Percentiles rank a stretch among this genome's conserved stretches.
Evolutionary conservation across 2,113 vertebrate species (phyloP).

Genomic region (Eidolon helvum): DNA sequence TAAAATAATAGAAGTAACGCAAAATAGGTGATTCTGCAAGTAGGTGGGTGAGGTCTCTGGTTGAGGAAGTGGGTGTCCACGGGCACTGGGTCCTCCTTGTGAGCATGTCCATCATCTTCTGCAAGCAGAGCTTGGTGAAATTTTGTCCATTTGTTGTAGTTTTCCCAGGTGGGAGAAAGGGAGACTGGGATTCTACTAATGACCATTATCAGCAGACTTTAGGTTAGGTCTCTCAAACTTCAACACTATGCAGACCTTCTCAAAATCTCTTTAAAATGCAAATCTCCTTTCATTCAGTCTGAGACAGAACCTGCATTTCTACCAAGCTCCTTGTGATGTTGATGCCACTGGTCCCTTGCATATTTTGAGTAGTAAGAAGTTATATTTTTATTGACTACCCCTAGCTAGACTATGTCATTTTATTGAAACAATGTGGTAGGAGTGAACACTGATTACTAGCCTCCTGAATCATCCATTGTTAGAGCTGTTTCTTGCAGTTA

Average conservation of each 20-base stretch:
- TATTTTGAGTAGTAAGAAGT: background rate
- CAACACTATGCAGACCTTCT: background rate
- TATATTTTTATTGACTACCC: background rate
- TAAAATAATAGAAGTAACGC: background rate
- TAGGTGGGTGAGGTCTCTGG: background rate
- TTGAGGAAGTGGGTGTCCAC: background rate
- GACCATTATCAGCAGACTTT: background rate
- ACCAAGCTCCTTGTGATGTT: background rate
- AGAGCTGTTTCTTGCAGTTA: conserved; percentile 15
- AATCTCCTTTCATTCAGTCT: background rate
- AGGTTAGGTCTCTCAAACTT: background rate
- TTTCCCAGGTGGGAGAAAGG: background rate
- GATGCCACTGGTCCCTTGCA: background rate
- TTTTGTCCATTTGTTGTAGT: background rate
- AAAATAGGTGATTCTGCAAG: background rate
- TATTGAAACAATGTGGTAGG: conserved; percentile 32
- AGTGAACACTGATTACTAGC: background rate
- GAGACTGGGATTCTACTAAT: background rate
- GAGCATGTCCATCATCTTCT: background rate
- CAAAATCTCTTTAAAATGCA: background rate
- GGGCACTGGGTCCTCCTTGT: background rate
- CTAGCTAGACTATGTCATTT: background rate
- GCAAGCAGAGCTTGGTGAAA: background rate
- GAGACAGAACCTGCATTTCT: background rate
- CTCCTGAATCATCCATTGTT: conserved; percentile 57